phyloP scores from a whole-genome alignment of 1,140 invertebrate genomes.

The Daktulosphaira vitifoliae region DNA sequence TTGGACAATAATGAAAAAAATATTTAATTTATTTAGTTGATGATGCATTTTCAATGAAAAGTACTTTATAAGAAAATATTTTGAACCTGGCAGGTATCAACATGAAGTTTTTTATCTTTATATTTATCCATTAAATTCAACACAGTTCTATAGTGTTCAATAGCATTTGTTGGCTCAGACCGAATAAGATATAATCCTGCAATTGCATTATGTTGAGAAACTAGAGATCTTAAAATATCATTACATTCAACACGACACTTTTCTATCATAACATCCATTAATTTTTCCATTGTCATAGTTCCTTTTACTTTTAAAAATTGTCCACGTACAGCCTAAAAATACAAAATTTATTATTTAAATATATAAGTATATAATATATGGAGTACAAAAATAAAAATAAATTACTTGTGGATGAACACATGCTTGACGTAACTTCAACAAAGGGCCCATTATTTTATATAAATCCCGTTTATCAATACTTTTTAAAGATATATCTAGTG shows the following conservation, averaged over 20 bases:
- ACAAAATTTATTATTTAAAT: not conserved
- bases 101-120: constrained; percentile 45
- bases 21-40: not conserved
- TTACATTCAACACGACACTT: constrained; percentile 57
- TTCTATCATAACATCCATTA: constrained; percentile 56
- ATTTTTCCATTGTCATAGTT: constrained; percentile 59
- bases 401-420: constrained; percentile 59
- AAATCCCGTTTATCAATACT: constrained; percentile 16
- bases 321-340: constrained; percentile 47
- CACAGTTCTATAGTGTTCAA: constrained; percentile 54
- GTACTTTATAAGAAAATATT: not conserved
- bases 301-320: constrained; percentile 50
- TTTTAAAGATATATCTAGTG: constrained; percentile 4
- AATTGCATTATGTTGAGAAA: constrained; percentile 58
- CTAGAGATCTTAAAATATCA: constrained; percentile 53
- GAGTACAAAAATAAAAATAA: not conserved
- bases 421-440: constrained; percentile 59
- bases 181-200: constrained; percentile 56
- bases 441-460: constrained; percentile 51
- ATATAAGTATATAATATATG: not conserved
- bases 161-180: constrained; percentile 49
- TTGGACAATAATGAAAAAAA: not conserved
- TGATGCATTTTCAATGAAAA: no score
- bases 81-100: constrained; percentile 51
- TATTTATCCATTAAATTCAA: constrained; percentile 50